Base-by-base conservation (phyloP, 2,888 invertebrate genomes). In the Ornithoptera priamus region DNA sequence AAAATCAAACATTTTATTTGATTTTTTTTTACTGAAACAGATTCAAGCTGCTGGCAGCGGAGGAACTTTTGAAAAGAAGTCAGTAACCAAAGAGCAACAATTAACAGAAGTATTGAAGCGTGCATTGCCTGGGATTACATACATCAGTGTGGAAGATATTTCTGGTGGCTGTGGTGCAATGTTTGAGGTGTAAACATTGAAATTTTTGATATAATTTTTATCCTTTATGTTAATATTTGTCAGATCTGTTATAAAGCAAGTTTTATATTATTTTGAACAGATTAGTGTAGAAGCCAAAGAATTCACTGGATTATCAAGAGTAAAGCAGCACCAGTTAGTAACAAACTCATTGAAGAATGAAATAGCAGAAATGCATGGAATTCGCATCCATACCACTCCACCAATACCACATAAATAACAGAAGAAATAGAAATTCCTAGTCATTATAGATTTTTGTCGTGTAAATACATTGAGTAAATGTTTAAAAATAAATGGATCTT, bases 101-200 rank as follows among this genome's bases (percentile, higher is more conserved):
- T 76, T 92, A 12, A 84, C 88, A 0, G 83, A 84, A 7, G 80
- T 78, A 0, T 75, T 92, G 58, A 85, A 83, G 72, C 84, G 79
- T n/a, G 77, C 89, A 0, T 92, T 96, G 80, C 96, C 96, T 0
- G 90, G 93, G 65, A 95, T 96, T 17, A 93, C 93, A 15, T 87
- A 90, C 62, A 93, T 96, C 68, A 93, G 94, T 80, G 95, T 96
- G 0, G 92, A 93, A 71, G 96, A 96, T 79, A 94, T 96, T 62
- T 96, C 96, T 20, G 97, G 97, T 70, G 95, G 97, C 64, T 96
- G 97, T 83, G 97, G 97, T 2, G 96, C 96, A 20, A 96, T 97
- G 96, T 97, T 94, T 85, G 96, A 96, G 87, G 94, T 95, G 71
- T 73, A 17, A 50, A 50, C 30, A 50, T 7, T 50, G 7, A 30